A percentile compares a stretch with the other conserved stretches of the same genome.
These are phyloP conservation scores for Priocnemis perturbator DNA, from an alignment of 2,888 invertebrate species.

Conservation along the genomic window DNA sequence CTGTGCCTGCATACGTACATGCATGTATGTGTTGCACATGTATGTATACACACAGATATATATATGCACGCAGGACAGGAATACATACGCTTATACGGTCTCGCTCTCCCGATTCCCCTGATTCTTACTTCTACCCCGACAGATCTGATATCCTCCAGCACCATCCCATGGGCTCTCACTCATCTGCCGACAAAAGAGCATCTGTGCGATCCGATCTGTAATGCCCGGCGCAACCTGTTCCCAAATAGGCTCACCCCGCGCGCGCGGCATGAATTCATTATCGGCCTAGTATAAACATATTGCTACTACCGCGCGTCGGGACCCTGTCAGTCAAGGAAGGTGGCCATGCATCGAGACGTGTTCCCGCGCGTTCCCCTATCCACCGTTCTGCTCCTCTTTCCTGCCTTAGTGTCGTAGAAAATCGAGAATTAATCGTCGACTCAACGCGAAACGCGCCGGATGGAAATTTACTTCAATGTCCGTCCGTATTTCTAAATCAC, in stretches of 20 bases:
- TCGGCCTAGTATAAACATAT: constrained; percentile 74
- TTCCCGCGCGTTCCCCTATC: neutral
- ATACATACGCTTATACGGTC: neutral
- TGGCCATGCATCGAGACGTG: constrained; percentile 25
- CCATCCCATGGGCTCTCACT: constrained; percentile 60
- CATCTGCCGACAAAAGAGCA: constrained; percentile 69
- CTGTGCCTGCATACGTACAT: constrained; percentile 28
- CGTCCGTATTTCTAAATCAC: too few species aligned
- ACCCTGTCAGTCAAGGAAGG: constrained; percentile 52
- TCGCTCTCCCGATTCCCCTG: constrained; percentile 46
- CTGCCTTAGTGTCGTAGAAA: neutral
- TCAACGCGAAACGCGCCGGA: too few species aligned
- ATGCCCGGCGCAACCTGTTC: constrained; percentile 68
- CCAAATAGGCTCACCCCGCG: constrained; percentile 58
- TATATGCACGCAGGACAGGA: constrained; percentile 3
- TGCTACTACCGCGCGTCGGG: constrained; percentile 51
- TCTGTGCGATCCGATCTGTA: constrained; percentile 68
- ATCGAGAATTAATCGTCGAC: neutral
- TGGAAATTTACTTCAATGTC: too few species aligned
- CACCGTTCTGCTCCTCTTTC: constrained; percentile 8
- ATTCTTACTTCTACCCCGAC: constrained; percentile 57
- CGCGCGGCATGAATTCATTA: constrained; percentile 72
- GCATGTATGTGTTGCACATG: constrained; percentile 12
- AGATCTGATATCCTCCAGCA: constrained; percentile 55
- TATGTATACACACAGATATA: constrained; percentile 12